Base-by-base conservation (phyloP, 1,140 invertebrate species). In the Paracyclopina nana region DNA sequence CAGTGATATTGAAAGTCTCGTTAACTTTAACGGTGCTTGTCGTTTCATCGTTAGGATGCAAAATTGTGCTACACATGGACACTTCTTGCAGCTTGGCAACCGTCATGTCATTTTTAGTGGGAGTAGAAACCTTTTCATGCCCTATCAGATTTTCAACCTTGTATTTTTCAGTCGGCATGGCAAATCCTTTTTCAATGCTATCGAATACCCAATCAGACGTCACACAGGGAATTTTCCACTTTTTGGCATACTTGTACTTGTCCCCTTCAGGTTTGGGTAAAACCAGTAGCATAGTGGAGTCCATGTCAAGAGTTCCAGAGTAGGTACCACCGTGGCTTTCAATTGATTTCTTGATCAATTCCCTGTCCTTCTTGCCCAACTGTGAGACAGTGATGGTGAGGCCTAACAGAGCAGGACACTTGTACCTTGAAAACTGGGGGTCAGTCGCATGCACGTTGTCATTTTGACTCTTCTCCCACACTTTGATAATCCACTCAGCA, bases 301-400 rank as follows among this genome's bases (percentile, higher is more conserved):
- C 61, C 41, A 67, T 62, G 50, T 69, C 68, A 56, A 75, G 60
- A 46, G 67, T 62, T 4, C 65, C 62, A 24, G 62, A 61, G 50
- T 69, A 72, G n/a, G 55, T 60, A 16, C 70, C 70, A 48, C 83
- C 83, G 64, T 85, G 72, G 22, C 70, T 64, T 57, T 76, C 76
- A 5, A 91, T 74, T 0, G 80, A 57, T 38, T 70, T 70, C 63
- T 75, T 76, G 4, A 90, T 65, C 54, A 75, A 69, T 42, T 74
- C 71, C 60, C 84, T 79, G 53, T 79, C 73, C 8, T 65, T 62
- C 46, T 64, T 68, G 9, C 67, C 60, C 46, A 90, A 62, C 28
- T 82, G 81, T 12, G 84, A 82, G 3, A 80, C 77, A 8, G 79
- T 83, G 8, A 88, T 73, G 52, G 74, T 68, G 9, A 87, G 61